Conservation (phyloP, 2,113 vertebrate species). For the Vulpes ferrilata region DNA sequence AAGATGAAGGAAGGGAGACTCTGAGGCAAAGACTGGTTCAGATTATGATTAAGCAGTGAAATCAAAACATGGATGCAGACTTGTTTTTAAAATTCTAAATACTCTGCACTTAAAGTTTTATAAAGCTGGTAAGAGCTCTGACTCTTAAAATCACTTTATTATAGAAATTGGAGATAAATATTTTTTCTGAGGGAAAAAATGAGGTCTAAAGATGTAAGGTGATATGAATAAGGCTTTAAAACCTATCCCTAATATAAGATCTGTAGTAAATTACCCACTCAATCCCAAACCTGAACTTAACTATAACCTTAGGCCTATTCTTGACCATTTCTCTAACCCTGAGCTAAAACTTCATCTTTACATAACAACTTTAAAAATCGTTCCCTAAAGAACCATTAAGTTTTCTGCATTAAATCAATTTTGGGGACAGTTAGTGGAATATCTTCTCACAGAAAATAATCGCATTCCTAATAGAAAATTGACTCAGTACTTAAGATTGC, state of each 20-base stretch:
- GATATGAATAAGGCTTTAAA: not conserved
- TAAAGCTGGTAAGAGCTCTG: not conserved
- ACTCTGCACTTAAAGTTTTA: not conserved
- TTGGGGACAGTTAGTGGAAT: not conserved
- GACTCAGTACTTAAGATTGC: not conserved
- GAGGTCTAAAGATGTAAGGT: not conserved
- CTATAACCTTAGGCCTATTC: not conserved
- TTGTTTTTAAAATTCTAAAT: slow-evolving; percentile 11
- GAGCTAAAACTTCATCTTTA: not conserved
- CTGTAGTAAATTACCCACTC: not conserved
- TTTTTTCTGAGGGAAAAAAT: not conserved
- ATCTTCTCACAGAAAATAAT: not conserved
- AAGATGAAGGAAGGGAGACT: not conserved
- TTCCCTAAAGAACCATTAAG: not conserved
- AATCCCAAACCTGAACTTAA: not conserved
- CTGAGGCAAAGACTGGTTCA: not conserved
- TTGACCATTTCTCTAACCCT: not conserved
- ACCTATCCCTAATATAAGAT: not conserved
- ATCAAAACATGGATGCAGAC: not conserved
- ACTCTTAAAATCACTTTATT: not conserved
- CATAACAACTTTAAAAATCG: not conserved
- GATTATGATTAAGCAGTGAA: not conserved
- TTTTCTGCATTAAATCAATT: not conserved
- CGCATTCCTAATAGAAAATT: not conserved
- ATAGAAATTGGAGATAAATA: not conserved